Base-by-base conservation (phyloP, 1,140 invertebrate genomes). In the Tetraneura akinire region DNA sequence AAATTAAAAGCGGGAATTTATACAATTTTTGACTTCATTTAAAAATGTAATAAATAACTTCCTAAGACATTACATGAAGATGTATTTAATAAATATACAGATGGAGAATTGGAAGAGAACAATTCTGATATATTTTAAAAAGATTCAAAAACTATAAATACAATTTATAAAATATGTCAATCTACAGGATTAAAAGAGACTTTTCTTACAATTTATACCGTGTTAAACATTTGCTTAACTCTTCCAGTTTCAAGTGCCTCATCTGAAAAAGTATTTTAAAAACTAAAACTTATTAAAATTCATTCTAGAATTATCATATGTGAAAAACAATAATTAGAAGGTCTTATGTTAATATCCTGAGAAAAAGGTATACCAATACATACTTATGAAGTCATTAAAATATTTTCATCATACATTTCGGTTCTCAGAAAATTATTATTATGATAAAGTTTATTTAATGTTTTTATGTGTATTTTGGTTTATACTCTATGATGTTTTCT, bases 221-320 rank as follows among this genome's bases (percentile, higher is more conserved):
- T 29, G 3, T 9, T 66, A 42, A 66, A 13, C 6, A 66, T 66
- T n/a, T 13, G 14, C 8, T 8, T 32, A 37, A 66, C 32, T 0
- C 37, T 66, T 16, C 62, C 62, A 18, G 18, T 42, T 10, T 66
- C 62, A n/a, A 37, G 64, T 23, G 11, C 64, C 9, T 23, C 32
- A 10, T 37, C 64, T n/a, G 64, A 68, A 42, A 14, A 37, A 68
- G 64, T 37, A 42, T 68, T 68, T n/a, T 68, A 18, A 45, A 68
- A 68, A 68, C n/a, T 68, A 14, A 68, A 68, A 45, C 18, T 68
- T 10, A 45, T 68, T 14, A 68, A 66, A 42, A 68, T 6, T 3
- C 23, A 18, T 13, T 68, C 45, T n/a, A 45, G 37, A 21, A 68
- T 16, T 21, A 68, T 37, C 18, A 42, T 66, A 14, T 3, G 14